Evolutionary conservation across 2,113 vertebrate genomes (phyloP), one percentile per base, ranked within the genome.

Genomic region (Lepus europaeus): DNA sequence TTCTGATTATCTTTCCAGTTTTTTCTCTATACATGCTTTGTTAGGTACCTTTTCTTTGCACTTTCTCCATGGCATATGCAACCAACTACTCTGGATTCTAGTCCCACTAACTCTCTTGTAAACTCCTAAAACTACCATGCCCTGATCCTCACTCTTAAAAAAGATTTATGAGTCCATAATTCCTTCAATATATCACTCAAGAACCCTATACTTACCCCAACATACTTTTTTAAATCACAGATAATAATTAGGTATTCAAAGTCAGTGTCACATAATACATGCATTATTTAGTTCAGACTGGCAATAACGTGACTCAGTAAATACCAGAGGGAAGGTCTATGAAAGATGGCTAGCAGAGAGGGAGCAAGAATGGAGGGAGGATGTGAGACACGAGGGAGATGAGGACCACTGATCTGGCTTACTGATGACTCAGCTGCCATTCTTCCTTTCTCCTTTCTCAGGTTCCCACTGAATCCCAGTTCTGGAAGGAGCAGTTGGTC

Each of bases 1-100:
- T 25, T 7, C 63, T 66, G 25, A 31, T 70, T 66, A 36, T 64
- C 39, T 87, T 33, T 66, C 19, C 23, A 36, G 74, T 39, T 59
- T 77, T 27, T 90, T 51, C 29, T 91, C 64, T 76, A 13, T 36
- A 31, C 31, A 19, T 66, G 8, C 27, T 11, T 64, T 25, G 1
- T 77, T 19, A 63, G 12, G 3, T 27, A 51, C 49, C 19, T 22
- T 10, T 76, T 8, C 14, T 6, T 8, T 70, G 5, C 16, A 25
- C 29, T 27, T 2, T 9, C 12, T 1, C 27, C 27, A 0, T 2
- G 14, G 9, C 22, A 51, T 11, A 66, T 11, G 74, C 3, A 63
- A 14, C 16, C 3, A 51, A 10, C 14, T 33, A 68, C 56, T 81
- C 9, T 73, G 19, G 4, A 0, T 87, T 92, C 36, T 70, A 77